Evolutionary conservation across 2,113 vertebrate species (phyloP), one percentile per base, ranked within the genome.

Genomic region (Cavia aperea): DNA sequence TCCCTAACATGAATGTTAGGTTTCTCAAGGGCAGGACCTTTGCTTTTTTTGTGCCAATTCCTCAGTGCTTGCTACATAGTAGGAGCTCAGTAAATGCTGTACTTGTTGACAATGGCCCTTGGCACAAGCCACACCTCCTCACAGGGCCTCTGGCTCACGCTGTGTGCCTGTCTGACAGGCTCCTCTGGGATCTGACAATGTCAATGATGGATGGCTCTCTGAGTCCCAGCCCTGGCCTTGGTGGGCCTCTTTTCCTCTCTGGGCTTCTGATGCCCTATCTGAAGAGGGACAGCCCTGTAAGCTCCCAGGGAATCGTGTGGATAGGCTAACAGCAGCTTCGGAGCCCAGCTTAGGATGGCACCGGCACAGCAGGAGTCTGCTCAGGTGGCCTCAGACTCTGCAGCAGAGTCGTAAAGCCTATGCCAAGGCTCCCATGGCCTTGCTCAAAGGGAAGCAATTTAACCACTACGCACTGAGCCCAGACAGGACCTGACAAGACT

Each of bases 281-380:
- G 7, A 39, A 26, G 43, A 78, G 56, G 23, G 29, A 49, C 23
- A 36, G 16, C 3, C 54, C 66, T 75, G 36, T 24, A n/a, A 7
- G 7, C 29, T 63, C 60, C 75, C 29, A 58, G 8, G 43, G 23
- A 43, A 36, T 43, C 36, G 6, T 8, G 12, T 18, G 5, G 54
- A 83, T 58, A 9, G 36, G 43, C 46, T n/a, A 26, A 58, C 43
- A 86, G 46, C 56, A 73, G 65, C 86, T 72, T 43, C 12, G 4
- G 29, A 51, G 18, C 62, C 75, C 33, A 23, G 56, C 73, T 36
- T 54, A 19, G 75, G 65, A n/a, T 24, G 73, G 58, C 4, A 36
- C 24, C 31, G 0, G 3, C 26, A n/a, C 23, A 10, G n/a, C 15
- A 18, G 72, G 54, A 4, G 8, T 70, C 56, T 0, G 14, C 73